A percentile compares a stretch with the other conserved stretches of the same genome.
phyloP scores from a whole-genome alignment of 2,888 invertebrate species.

The Criorhina ranunculi region DNA sequence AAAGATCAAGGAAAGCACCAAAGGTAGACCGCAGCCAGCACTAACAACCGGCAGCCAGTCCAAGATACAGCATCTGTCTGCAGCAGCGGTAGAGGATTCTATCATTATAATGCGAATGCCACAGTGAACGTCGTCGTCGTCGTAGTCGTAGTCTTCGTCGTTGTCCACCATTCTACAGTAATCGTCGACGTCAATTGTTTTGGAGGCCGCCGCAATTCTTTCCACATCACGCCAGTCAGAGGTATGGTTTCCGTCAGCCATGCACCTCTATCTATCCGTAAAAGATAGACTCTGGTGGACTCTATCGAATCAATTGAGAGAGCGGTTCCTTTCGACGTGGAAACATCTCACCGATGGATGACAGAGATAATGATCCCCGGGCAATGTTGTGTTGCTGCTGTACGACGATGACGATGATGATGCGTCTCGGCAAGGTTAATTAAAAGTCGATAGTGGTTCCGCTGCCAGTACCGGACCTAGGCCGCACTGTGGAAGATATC shows the following conservation, averaged over 20 bases:
- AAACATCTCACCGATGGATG: conserved; percentile 62
- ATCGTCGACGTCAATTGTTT: conserved; percentile 73
- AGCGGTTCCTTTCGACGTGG: conserved; percentile 41
- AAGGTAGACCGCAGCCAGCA: conserved; percentile 51
- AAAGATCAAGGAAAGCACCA: conserved; percentile 62
- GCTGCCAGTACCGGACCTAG: conserved; percentile 39
- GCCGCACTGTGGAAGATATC: conserved; percentile 33
- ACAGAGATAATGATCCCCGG: conserved; percentile 55
- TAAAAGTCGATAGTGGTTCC: conserved; percentile 71
- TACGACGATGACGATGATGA: conserved; percentile 44
- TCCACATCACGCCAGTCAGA: conserved; percentile 71
- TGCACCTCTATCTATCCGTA: conserved; percentile 36
- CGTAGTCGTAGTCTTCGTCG: not conserved
- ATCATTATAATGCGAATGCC: conserved; percentile 68
- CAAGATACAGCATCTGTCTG: conserved; percentile 58
- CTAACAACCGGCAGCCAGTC: conserved; percentile 44
- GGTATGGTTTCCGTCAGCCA: conserved; percentile 71
- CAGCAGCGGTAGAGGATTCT: conserved; percentile 43
- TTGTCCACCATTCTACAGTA: conserved; percentile 38
- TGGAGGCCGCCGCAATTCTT: conserved; percentile 57
- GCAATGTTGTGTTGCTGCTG: conserved; percentile 20
- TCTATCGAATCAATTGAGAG: conserved; percentile 65
- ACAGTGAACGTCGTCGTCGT: conserved; percentile 40
- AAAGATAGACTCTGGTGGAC: conserved; percentile 30
- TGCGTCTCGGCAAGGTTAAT: conserved; percentile 75